A percentile compares a stretch with the other conserved stretches of the same genome.
Evolutionary conservation across 2,888 invertebrate species (phyloP).

Genomic region (Catonia carolina): DNA sequence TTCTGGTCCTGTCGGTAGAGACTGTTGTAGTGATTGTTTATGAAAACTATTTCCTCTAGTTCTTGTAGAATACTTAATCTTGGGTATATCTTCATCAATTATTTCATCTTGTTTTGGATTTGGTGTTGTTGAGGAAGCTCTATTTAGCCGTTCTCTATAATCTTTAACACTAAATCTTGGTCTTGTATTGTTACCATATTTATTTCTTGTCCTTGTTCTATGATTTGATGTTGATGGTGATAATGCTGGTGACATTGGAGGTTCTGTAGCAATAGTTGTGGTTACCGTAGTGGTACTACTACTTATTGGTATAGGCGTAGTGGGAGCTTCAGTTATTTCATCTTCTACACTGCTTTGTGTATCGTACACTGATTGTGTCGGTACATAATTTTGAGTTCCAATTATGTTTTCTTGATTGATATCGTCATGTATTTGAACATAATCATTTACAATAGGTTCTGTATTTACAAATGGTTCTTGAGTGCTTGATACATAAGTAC

Average conservation of each 20-base stretch:
- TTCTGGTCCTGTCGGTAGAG: conserved; percentile 44
- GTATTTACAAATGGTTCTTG: not conserved
- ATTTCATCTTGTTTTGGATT: conserved; percentile 38
- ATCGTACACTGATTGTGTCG: conserved; percentile 18
- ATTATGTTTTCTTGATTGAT: not conserved
- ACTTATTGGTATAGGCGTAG: not conserved
- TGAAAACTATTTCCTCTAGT: conserved; percentile 28
- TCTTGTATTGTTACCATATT: conserved; percentile 44
- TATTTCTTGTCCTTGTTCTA: conserved; percentile 28
- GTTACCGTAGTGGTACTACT: conserved; percentile 31
- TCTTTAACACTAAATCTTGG: conserved; percentile 72
- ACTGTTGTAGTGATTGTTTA: conserved; percentile 32
- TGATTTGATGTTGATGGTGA: conserved; percentile 22
- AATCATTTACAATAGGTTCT: conserved; percentile 1
- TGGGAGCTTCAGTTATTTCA: conserved; percentile 14
- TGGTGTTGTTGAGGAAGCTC: conserved; percentile 42
- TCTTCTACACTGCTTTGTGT: conserved; percentile 12
- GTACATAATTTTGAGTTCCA: conserved; percentile 12
- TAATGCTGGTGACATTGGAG: conserved; percentile 15
- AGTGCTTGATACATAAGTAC: not conserved
- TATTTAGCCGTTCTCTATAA: conserved; percentile 44
- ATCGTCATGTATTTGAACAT: not conserved
- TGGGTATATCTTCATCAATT: conserved; percentile 42
- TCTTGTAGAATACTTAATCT: conserved; percentile 42
- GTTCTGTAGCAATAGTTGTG: conserved; percentile 26